Conservation (phyloP, 2,797 vertebrate genomes). For the Eidolon dupreanum region DNA sequence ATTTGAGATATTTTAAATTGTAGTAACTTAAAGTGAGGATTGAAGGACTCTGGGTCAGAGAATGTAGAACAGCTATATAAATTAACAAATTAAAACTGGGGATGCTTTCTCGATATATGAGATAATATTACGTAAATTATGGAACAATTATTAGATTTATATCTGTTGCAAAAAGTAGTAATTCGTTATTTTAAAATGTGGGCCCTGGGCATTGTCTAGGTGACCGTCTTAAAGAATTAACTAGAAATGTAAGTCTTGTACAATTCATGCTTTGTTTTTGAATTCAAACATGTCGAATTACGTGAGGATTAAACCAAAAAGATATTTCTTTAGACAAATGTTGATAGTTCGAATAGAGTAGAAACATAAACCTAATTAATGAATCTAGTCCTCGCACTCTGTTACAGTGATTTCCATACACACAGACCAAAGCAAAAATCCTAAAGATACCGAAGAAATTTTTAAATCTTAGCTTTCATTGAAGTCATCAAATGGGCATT, state of each 20-base stretch:
- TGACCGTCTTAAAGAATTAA: slow-evolving; percentile 39
- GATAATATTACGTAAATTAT: neutral
- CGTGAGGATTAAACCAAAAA: slow-evolving; percentile 17
- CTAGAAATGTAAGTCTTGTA: neutral
- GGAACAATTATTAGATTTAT: neutral
- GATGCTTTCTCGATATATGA: neutral
- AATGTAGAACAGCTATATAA: neutral
- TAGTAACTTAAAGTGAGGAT: neutral
- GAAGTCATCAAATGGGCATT: neutral
- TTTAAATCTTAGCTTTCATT: neutral
- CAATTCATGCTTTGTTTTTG: neutral
- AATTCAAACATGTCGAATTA: neutral
- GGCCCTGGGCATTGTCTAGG: neutral
- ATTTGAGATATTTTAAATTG: slow-evolving; percentile 46
- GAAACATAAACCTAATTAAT: neutral
- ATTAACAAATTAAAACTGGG: neutral
- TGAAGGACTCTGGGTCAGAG: neutral
- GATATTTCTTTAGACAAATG: neutral
- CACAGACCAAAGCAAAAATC: neutral
- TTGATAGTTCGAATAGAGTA: neutral
- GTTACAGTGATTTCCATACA: neutral
- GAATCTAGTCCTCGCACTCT: neutral
- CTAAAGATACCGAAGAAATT: neutral
- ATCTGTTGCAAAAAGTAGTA: neutral
- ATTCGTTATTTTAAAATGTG: slow-evolving; percentile 7